Percentiles rank a stretch among this genome's conserved stretches.
Evolutionary conservation across 2,797 vertebrate species (phyloP).

Genomic region (Numenius phaeopus): DNA sequence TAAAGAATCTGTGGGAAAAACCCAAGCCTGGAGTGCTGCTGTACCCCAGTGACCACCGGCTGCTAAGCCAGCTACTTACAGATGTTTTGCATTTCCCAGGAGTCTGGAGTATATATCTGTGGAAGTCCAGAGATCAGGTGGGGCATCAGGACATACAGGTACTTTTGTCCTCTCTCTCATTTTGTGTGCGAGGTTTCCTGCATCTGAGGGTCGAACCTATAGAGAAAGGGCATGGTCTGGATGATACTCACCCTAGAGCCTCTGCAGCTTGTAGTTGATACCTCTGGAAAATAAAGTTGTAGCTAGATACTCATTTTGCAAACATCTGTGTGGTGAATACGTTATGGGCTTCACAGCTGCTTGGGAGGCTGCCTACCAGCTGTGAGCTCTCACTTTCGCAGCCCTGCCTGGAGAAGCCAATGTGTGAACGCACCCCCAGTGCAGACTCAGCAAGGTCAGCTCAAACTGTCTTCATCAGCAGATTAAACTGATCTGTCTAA

Average conservation of each 20-base stretch:
- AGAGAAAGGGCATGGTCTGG: background rate
- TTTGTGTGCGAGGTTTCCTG: background rate
- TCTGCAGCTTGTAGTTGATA: background rate
- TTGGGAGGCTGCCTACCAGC: background rate
- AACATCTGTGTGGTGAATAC: background rate
- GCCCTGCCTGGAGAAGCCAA: background rate
- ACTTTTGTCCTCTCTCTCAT: background rate
- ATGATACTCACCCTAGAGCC: background rate
- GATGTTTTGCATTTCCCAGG: background rate
- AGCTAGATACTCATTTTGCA: background rate
- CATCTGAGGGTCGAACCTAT: background rate
- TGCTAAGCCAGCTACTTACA: background rate
- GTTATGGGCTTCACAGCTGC: background rate
- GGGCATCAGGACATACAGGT: background rate
- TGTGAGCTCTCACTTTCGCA: background rate
- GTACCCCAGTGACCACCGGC: background rate
- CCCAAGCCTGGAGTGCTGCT: background rate
- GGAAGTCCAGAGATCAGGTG: background rate
- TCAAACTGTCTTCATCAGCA: background rate
- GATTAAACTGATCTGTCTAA: background rate
- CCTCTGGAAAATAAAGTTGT: background rate
- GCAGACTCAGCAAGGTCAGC: constrained; percentile 6
- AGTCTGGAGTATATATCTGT: background rate
- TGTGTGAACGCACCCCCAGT: rapidly evolving
- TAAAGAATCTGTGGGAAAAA: background rate